Base-by-base conservation (phyloP, 2,888 invertebrate species). In the Clistopyga incitator region DNA sequence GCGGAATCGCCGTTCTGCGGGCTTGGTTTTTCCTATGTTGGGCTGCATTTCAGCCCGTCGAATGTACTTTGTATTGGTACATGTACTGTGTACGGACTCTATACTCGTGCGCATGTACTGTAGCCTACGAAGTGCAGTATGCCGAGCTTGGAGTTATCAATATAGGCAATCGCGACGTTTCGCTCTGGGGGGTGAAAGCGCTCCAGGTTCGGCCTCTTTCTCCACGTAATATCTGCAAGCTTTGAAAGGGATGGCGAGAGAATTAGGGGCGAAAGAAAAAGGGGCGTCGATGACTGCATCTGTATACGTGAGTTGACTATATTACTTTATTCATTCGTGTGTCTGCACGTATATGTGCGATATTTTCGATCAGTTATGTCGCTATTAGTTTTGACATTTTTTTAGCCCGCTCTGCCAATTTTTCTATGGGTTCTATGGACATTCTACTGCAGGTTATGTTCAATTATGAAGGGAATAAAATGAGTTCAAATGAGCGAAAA, bases 81-180 rank as follows among this genome's bases (percentile, higher is more conserved):
- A 25, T 56, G 13, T 23, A 47, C 13, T 8, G 15, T 68, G n/a
- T 68, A 68, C 18, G 15, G 6, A n/a, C 6, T 50, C 8, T 50
- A 18, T 18, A 18, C 10, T 18, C 18, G 3, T 50, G 6, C 18
- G n/a, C 20, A 23, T 54, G 23, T 54, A 54, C 6, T 20, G 20
- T 4, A 23, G 54, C 11, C 20, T 54, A 23, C 64, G 20, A 45
- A 29, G 23, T 23, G 8, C 20, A 11, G 64, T 64, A 64, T 38
- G 15, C 42, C 71, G 42, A 38, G 56, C 47, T 13, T 25, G 56
- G 71, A 78, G 84, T 77, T 80, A 81, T 84, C 78, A 78, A 81
- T 84, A 81, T 81, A 81, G 74, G 81, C 78, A 81, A 81, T 78
- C 81, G 68, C 68, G 65, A 47, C 52, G 47, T 56, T 75, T 74